phyloP scores from a whole-genome alignment of 1,140 invertebrate genomes.

The Zelostemma sp. region DNA sequence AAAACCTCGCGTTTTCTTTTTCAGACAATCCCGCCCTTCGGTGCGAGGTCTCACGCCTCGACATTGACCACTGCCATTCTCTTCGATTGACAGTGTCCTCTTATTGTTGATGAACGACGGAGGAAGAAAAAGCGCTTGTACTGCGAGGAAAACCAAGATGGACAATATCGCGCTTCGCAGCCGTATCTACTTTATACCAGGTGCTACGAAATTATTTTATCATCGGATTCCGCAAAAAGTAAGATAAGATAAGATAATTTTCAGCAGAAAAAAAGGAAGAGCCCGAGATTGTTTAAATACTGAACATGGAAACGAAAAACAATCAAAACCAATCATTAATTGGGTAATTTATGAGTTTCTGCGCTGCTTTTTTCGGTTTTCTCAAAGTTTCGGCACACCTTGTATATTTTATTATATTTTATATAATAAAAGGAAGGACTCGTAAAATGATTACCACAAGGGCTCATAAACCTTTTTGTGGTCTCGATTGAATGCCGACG shows the following conservation, averaged over 20 bases:
- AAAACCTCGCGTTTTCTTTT: slow-evolving; percentile 35
- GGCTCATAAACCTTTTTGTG: slow-evolving; percentile 4
- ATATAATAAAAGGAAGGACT: not conserved
- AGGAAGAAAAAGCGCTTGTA: not conserved
- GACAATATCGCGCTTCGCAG: not conserved
- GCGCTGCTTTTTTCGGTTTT: too few species aligned
- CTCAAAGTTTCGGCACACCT: not conserved
- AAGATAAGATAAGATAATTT: too few species aligned
- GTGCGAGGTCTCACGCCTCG: slow-evolving; percentile 49
- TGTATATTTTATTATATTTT: not conserved
- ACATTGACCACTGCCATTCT: slow-evolving; percentile 49
- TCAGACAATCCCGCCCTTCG: slow-evolving; percentile 38
- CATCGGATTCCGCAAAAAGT: too few species aligned
- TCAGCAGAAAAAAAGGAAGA: too few species aligned
- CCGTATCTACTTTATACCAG: slow-evolving; percentile 15
- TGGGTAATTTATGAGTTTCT: too few species aligned
- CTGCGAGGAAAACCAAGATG: slow-evolving; percentile 6
- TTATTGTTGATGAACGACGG: slow-evolving; percentile 38
- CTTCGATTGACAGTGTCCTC: slow-evolving; percentile 48
- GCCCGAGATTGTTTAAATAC: too few species aligned
- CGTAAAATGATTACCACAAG: slow-evolving; percentile 6
- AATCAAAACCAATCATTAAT: too few species aligned
- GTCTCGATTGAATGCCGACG: slow-evolving; percentile 7
- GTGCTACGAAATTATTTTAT: not conserved
- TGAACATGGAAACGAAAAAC: too few species aligned